Conservation (phyloP, 2,113 vertebrate species). For the Xenopus laevis region DNA sequence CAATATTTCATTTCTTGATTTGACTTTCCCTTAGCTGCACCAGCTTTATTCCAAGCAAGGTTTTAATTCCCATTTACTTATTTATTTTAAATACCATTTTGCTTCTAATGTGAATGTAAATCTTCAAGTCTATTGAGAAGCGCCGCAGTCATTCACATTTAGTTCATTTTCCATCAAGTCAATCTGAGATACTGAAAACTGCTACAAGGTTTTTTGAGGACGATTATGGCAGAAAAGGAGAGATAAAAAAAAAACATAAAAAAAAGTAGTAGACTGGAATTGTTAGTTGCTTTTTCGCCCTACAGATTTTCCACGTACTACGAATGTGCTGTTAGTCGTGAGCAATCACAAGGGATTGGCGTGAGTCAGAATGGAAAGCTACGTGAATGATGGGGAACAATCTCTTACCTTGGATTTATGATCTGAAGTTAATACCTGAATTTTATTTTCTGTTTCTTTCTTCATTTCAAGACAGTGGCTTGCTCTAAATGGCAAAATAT, state of each 20-base stretch:
- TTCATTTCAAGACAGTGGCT: conserved; percentile 94
- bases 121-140: no score
- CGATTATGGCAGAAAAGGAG: background rate
- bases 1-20: conserved; percentile 2
- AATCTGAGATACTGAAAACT: conserved; percentile 28
- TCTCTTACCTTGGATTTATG: conserved; percentile 94
- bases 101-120: no score
- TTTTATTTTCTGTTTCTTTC: conserved; percentile 96
- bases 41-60: no score
- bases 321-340: conserved; percentile 11
- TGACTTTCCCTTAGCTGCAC: no score
- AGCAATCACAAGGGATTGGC: conserved; percentile 17
- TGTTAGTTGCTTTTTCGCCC: no score
- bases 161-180: background rate
- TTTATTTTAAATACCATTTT: no score
- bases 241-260: no score
- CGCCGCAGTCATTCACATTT: no score
- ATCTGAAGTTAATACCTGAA: conserved; percentile 83
- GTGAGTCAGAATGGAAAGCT: conserved; percentile 30
- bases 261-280: no score
- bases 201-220: conserved; percentile 1
- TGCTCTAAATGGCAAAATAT: conserved; percentile 72
- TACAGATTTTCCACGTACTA: no score
- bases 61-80: no score
- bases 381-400: conserved; percentile 28